A percentile compares a stretch with the other conserved stretches of the same genome.
Evolutionary conservation across 1,140 invertebrate genomes (phyloP).

Genomic region (Euwallacea similis): DNA sequence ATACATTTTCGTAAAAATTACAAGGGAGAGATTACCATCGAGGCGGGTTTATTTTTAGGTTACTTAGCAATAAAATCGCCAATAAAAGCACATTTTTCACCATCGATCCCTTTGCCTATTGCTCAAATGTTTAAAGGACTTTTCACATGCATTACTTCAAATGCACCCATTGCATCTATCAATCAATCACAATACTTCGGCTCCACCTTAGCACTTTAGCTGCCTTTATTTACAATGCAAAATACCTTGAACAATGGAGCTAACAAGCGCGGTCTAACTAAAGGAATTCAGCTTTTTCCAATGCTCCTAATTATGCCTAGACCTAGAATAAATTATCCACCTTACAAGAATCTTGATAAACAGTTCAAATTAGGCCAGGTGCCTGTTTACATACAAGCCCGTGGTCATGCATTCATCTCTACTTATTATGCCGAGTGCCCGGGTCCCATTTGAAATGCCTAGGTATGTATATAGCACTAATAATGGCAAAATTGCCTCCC

Average conservation of each 20-base stretch:
- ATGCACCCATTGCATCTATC: constrained; percentile 2
- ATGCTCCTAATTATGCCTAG: neutral
- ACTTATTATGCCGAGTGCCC: constrained; percentile 16
- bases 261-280: neutral
- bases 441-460: constrained; percentile 6
- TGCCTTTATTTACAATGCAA: constrained; percentile 12
- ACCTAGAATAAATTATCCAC: neutral
- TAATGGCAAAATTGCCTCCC: constrained; percentile 32
- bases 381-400: neutral
- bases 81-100: neutral
- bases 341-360: neutral
- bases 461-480: constrained; percentile 14
- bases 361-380: constrained; percentile 1
- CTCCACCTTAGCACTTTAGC: constrained; percentile 14
- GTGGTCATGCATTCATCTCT: neutral
- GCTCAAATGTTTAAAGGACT: neutral
- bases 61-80: neutral
- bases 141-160: neutral
- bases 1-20: constrained; percentile 16
- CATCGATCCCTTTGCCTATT: neutral
- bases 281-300: neutral
- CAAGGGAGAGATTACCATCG: neutral
- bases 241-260: neutral
- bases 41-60: neutral
- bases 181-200: constrained; percentile 4